These are phyloP conservation scores for Drosophila multiciliata DNA, from an alignment of 2,888 invertebrate species.

Conservation along the genomic window DNA sequence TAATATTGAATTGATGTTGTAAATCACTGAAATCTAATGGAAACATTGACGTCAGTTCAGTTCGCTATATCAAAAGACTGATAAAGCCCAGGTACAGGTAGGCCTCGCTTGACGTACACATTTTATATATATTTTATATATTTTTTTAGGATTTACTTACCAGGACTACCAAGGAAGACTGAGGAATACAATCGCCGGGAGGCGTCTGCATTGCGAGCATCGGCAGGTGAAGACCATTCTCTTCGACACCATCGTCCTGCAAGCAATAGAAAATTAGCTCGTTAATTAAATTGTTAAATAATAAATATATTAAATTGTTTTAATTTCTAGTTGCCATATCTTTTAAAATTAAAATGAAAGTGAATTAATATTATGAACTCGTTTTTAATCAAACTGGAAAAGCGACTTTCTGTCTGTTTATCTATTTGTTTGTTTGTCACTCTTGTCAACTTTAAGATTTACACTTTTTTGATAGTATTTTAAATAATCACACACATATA, in stretches of 20 bases:
- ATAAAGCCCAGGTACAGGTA: slow-evolving; percentile 36
- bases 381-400: slow-evolving; percentile 1
- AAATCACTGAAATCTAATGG: slow-evolving; percentile 74
- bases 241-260: slow-evolving; percentile 97
- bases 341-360: neutral
- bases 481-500: slow-evolving; percentile 42
- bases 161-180: slow-evolving; percentile 96
- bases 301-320: neutral
- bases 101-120: neutral
- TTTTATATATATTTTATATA: neutral
- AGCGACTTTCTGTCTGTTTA: slow-evolving; percentile 20
- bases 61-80: slow-evolving; percentile 32
- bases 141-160: slow-evolving; percentile 84
- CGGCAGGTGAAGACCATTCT: slow-evolving; percentile 95
- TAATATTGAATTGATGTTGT: slow-evolving; percentile 49
- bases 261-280: slow-evolving; percentile 82
- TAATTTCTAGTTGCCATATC: neutral
- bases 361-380: neutral
- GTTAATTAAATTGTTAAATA: slow-evolving; percentile 38
- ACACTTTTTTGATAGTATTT: slow-evolving; percentile 63
- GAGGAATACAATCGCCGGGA: slow-evolving; percentile 95
- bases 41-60: slow-evolving; percentile 65
- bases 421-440: slow-evolving; percentile 54
- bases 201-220: slow-evolving; percentile 91
- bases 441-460: slow-evolving; percentile 80